Conservation (phyloP, 2,888 invertebrate species). For the Coecobrya sp. region DNA sequence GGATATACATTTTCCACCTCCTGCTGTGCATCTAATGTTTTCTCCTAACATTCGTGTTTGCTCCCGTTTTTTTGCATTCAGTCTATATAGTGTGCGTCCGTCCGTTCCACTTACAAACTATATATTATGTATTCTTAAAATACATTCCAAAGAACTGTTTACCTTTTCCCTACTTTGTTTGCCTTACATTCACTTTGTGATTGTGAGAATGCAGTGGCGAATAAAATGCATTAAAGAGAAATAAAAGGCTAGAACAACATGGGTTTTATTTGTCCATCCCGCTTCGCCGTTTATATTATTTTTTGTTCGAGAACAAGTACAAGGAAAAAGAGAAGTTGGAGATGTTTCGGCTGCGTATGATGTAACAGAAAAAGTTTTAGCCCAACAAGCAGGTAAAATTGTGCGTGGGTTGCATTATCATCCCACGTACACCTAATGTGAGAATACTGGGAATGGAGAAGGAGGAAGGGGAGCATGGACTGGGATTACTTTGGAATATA, state of each 20-base stretch:
- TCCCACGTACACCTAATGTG: background rate
- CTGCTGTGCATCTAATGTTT: slow-evolving; percentile 34
- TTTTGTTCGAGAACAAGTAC: background rate
- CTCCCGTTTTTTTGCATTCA: background rate
- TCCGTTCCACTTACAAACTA: background rate
- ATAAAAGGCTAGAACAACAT: background rate
- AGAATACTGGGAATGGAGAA: background rate
- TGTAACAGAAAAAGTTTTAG: background rate
- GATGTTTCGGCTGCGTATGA: background rate
- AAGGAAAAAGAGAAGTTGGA: background rate
- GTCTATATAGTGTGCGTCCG: background rate
- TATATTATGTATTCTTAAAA: background rate
- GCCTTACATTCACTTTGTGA: background rate
- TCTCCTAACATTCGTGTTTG: background rate
- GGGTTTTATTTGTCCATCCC: slow-evolving; percentile 3
- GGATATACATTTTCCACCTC: background rate
- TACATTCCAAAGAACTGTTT: slow-evolving; percentile 4
- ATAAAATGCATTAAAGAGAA: slow-evolving; percentile 7
- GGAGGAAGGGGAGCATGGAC: background rate
- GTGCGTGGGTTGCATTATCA: slow-evolving; percentile 23
- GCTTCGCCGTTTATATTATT: background rate
- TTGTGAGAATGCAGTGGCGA: background rate
- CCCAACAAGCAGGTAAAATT: slow-evolving; percentile 14
- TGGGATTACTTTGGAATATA: slow-evolving; percentile 27
- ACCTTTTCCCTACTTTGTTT: background rate